A percentile compares a stretch with the other conserved stretches of the same genome.
Evolutionary conservation across 2,888 invertebrate genomes (phyloP).

Genomic region (Yponomeuta evonymella): DNA sequence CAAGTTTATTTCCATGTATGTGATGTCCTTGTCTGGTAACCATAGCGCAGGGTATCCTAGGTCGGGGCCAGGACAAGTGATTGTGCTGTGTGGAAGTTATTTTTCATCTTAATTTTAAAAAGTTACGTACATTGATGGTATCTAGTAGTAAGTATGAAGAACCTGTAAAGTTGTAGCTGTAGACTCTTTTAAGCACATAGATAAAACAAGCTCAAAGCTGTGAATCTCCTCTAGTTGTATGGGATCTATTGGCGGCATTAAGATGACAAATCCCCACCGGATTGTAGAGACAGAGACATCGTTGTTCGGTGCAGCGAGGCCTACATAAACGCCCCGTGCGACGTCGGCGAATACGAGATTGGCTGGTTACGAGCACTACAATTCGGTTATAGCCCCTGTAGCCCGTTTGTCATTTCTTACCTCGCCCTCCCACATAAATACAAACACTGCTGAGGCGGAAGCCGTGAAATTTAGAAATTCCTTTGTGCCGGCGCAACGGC

Average conservation of each 20-base stretch:
- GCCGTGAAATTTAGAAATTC: conserved; percentile 75
- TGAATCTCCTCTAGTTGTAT: not conserved
- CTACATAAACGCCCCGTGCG: conserved; percentile 16
- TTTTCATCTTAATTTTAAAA: no score
- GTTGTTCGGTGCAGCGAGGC: not conserved
- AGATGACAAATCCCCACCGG: not conserved
- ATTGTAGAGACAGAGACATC: not conserved
- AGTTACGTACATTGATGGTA: no score
- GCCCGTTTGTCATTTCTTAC: conserved; percentile 69
- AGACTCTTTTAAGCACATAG: no score
- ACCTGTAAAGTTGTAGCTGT: no score
- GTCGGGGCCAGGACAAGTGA: no score
- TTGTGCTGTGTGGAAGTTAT: no score
- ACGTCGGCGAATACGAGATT: conserved; percentile 37
- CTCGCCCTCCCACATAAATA: conserved; percentile 66
- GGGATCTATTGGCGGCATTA: not conserved
- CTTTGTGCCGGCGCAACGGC: conserved; percentile 71
- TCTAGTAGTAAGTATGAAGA: no score
- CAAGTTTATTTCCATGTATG: no score
- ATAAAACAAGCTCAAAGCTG: no score
- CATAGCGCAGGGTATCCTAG: no score
- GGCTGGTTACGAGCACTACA: conserved; percentile 30
- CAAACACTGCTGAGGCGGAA: conserved; percentile 68
- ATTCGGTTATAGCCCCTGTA: conserved; percentile 40
- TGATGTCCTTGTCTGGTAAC: no score